Percentiles rank a stretch among this genome's conserved stretches.
phyloP scores from a whole-genome alignment of 2,888 invertebrate species.

The Drosophila birchii region DNA sequence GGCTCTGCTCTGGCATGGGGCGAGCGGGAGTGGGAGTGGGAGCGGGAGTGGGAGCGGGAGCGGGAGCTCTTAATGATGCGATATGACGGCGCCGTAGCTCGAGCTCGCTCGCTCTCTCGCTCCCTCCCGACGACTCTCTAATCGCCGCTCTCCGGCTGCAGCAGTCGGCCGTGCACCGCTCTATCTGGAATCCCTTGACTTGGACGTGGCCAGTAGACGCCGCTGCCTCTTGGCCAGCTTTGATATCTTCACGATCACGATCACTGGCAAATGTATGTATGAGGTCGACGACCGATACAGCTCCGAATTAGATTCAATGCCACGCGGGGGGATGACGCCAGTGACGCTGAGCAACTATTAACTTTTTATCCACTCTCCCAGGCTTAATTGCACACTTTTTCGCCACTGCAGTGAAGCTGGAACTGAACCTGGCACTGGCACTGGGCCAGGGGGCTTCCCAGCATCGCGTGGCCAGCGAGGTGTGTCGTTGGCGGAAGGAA shows the following conservation, averaged over 20 bases:
- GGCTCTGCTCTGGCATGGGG: constrained; percentile 8
- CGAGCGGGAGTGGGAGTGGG: not conserved
- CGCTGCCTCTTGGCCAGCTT: constrained; percentile 2
- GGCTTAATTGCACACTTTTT: constrained; percentile 4
- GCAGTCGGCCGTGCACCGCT: constrained; percentile 1
- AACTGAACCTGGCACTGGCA: too few relatives aligned
- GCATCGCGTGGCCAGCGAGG: constrained; percentile 10
- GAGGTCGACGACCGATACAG: constrained; percentile 37
- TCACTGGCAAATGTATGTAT: constrained; percentile 7
- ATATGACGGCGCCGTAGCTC: not conserved
- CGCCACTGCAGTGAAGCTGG: not conserved
- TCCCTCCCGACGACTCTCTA: not conserved
- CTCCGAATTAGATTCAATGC: constrained; percentile 45
- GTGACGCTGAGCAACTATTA: constrained; percentile 20
- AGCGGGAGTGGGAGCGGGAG: not conserved
- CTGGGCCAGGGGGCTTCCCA: not conserved
- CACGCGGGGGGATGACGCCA: constrained; percentile 17
- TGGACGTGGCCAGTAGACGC: not conserved
- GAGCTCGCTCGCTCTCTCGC: not conserved
- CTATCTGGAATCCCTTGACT: constrained; percentile 5
- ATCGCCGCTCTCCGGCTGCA: constrained; percentile 8
- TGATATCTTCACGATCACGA: not conserved
- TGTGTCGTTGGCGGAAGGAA: not conserved
- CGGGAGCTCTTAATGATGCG: constrained; percentile 10
- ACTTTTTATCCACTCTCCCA: constrained; percentile 14